phyloP scores from a whole-genome alignment of 2,888 invertebrate genomes.

The Synergus japonicus region DNA sequence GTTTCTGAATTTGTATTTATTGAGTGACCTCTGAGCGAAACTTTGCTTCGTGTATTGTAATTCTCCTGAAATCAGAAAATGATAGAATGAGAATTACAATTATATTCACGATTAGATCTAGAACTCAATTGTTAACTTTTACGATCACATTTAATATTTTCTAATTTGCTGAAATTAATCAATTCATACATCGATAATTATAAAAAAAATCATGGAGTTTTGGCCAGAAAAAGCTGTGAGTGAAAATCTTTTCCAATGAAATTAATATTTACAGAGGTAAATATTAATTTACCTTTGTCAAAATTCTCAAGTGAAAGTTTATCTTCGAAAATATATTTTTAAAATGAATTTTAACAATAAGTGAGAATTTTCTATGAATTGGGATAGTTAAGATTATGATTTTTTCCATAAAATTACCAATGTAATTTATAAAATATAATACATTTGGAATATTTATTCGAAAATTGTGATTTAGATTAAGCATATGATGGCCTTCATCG shows the following conservation, averaged over 20 bases:
- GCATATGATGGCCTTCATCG: constrained; percentile 99
- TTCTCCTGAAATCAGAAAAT: not conserved
- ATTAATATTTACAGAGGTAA: not conserved
- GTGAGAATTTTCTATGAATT: not conserved
- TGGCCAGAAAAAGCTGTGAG: not conserved
- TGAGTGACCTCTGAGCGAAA: not conserved
- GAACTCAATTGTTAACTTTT: no score
- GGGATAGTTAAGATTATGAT: no score
- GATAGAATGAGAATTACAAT: not conserved
- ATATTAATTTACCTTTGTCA: not conserved
- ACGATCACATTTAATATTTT: not conserved
- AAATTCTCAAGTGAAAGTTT: not conserved
- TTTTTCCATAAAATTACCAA: no score
- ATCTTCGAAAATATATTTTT: not conserved
- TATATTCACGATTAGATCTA: not conserved
- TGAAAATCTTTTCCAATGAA: not conserved
- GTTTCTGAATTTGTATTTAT: not conserved
- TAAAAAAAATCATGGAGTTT: not conserved
- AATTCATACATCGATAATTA: not conserved
- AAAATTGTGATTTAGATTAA: constrained; percentile 87
- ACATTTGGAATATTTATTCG: not conserved
- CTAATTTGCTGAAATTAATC: not conserved
- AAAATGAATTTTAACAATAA: not conserved
- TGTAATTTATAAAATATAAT: no score
- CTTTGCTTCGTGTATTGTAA: not conserved